phyloP scores from a whole-genome alignment of 2,888 invertebrate species.

The Drosophila barbarae region DNA sequence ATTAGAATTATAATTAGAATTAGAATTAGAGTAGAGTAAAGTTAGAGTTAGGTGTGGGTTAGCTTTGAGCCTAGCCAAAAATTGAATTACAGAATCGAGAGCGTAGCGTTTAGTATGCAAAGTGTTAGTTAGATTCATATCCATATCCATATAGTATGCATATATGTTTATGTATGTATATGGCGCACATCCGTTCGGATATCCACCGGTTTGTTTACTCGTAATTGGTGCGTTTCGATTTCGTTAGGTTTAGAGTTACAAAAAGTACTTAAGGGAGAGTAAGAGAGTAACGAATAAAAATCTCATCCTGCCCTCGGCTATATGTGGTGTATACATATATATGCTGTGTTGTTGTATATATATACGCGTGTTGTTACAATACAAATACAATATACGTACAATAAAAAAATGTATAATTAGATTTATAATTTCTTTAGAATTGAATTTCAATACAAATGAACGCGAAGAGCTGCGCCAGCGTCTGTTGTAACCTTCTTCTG shows the following conservation, averaged over 20 bases:
- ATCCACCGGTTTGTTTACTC: constrained; percentile 29
- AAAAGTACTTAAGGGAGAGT: constrained; percentile 33
- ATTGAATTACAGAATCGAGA: constrained; percentile 45
- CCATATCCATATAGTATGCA: constrained; percentile 22
- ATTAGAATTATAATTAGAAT: constrained; percentile 2
- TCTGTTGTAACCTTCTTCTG: constrained; percentile 32
- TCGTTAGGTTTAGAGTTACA: constrained; percentile 33
- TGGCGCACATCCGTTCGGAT: constrained; percentile 24
- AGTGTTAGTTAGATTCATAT: constrained; percentile 26
- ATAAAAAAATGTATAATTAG: constrained; percentile 48
- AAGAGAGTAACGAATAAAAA: constrained; percentile 51
- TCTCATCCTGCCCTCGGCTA: constrained; percentile 33
- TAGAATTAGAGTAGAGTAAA: constrained; percentile 31
- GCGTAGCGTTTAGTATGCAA: constrained; percentile 32
- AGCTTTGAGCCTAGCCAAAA: constrained; percentile 50
- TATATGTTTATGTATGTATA: constrained; percentile 12
- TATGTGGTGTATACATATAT: constrained; percentile 13
- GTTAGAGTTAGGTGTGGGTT: constrained; percentile 34
- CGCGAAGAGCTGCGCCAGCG: constrained; percentile 34
- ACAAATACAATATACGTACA: constrained; percentile 42
- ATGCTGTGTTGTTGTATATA: constrained; percentile 6
- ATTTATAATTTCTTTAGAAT: constrained; percentile 44
- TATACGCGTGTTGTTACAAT: constrained; percentile 24
- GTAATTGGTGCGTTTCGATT: constrained; percentile 47
- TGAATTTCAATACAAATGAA: constrained; percentile 47